Evolutionary conservation across 2,888 invertebrate species (phyloP), one percentile per base, ranked within the genome.

Genomic region (Nymphalis urticae): DNA sequence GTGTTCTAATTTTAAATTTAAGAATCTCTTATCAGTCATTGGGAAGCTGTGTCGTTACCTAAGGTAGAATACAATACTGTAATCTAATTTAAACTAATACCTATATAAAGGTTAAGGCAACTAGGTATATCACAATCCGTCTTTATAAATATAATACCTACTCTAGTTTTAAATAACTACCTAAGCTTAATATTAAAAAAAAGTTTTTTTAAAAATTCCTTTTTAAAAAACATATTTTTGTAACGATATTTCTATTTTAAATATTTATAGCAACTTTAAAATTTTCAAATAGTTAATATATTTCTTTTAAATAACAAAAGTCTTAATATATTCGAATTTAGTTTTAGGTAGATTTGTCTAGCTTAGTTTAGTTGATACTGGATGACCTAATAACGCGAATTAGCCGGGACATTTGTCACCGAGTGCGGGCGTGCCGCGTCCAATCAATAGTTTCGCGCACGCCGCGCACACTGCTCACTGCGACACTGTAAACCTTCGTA

Each of bases 391-490:
- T 68, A 64, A 60, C 60, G 59, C 9, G 63, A 66, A 66, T 69
- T 66, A 70, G 56, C 64, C 68, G 36, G 69, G 70, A 67, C 73
- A 73, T 75, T 78, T 79, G 79, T 79, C 79, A 79, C 77, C 75
- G 64, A 42, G 64, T 61, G 71, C 75, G 76, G 75, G 75, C 74
- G 75, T 73, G 77, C 67, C 74, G 17, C 50, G 50, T 9, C n/a
- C 75, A 74, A 80, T 80, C 80, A 78, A 80, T 80, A 80, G 66
- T 77, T 80, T 73, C 79, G 80, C 80, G 80, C 80, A 80, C 70
- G 75, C 74, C 73, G 73, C 72, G 66, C 71, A 64, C 68, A 36
- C 61, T 32, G 56, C 56, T 53, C 70, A 24, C 71, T 60, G 66
- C 71, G 69, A 69, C 72, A 71, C 66, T 42, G 64, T 60, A 63